phyloP scores from a whole-genome alignment of 2,888 invertebrate species.

The Dromius quadrimaculatus region DNA sequence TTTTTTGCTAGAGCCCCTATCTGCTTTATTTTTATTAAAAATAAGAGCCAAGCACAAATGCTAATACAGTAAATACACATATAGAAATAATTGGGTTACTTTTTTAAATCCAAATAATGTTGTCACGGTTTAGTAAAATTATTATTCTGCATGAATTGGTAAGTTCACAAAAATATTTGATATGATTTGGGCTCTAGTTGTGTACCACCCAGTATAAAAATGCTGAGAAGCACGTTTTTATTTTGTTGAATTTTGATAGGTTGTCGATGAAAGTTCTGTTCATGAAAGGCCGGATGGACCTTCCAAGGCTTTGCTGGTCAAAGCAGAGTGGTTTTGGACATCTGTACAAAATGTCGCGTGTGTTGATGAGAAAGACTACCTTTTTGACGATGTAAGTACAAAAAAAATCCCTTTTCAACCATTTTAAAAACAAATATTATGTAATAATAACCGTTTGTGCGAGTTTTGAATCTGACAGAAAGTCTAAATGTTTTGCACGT shows the following conservation, averaged over 20 bases:
- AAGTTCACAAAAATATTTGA: conserved; percentile 15
- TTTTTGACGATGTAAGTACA: conserved; percentile 85
- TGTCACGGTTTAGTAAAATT: conserved; percentile 30
- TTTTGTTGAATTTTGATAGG: conserved; percentile 68
- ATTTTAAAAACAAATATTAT: conserved; percentile 27
- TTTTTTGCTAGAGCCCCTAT: conserved; percentile 45
- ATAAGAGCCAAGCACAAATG: conserved; percentile 48
- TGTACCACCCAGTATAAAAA: background rate
- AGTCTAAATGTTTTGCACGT: conserved; percentile 2
- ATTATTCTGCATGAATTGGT: conserved; percentile 41
- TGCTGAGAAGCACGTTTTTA: background rate
- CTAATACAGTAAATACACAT: too few species aligned
- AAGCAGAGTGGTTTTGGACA: conserved; percentile 98
- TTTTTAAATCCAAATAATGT: too few species aligned
- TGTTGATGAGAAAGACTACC: conserved; percentile 90
- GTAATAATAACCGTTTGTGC: conserved; percentile 17
- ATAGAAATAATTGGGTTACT: too few species aligned
- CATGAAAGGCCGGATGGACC: conserved; percentile 76
- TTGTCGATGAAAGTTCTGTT: conserved; percentile 84
- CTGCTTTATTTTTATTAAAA: conserved; percentile 20
- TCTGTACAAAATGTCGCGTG: conserved; percentile 96
- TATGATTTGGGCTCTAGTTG: conserved; percentile 40
- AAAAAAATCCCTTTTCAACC: background rate
- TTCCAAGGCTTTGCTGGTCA: conserved; percentile 80
- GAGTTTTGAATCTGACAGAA: conserved; percentile 13